These are phyloP conservation scores for Eulemur mongoz DNA, from an alignment of 2,797 vertebrate genomes.

Conservation along the genomic window DNA sequence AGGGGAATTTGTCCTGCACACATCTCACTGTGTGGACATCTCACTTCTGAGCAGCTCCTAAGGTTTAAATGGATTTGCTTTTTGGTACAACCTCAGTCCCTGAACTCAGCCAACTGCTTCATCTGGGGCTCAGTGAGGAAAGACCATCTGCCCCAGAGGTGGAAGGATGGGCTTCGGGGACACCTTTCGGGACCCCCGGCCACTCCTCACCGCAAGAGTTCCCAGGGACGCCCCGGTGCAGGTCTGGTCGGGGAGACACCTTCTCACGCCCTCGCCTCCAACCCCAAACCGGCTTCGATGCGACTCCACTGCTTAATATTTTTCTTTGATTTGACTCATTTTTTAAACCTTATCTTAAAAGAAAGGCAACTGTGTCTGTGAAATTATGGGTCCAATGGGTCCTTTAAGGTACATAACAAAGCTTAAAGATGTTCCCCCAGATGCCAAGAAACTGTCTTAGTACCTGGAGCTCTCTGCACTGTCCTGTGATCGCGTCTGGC, in stretches of 20 bases:
- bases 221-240: too few relatives aligned
- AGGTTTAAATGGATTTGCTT: not conserved
- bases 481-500: fast-evolving
- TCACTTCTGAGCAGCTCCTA: not conserved
- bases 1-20: not conserved
- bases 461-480: too few relatives aligned
- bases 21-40: not conserved
- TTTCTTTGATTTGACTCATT: not conserved
- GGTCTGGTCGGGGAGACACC: not conserved
- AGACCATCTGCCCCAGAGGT: fast-evolving
- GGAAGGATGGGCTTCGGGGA: fast-evolving
- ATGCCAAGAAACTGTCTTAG: fast-evolving
- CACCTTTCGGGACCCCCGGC: too few relatives aligned
- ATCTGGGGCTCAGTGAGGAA: not conserved
- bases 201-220: not conserved
- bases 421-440: not conserved
- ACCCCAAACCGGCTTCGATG: fast-evolving
- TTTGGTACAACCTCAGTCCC: not conserved
- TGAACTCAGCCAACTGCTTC: not conserved
- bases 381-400: not conserved
- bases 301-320: not conserved
- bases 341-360: not conserved
- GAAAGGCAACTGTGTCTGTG: not conserved
- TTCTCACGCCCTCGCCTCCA: fast-evolving
- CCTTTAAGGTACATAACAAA: not conserved